Evolutionary conservation across 2,888 invertebrate genomes (phyloP).

Genomic region (Frankliniella intonsa): DNA sequence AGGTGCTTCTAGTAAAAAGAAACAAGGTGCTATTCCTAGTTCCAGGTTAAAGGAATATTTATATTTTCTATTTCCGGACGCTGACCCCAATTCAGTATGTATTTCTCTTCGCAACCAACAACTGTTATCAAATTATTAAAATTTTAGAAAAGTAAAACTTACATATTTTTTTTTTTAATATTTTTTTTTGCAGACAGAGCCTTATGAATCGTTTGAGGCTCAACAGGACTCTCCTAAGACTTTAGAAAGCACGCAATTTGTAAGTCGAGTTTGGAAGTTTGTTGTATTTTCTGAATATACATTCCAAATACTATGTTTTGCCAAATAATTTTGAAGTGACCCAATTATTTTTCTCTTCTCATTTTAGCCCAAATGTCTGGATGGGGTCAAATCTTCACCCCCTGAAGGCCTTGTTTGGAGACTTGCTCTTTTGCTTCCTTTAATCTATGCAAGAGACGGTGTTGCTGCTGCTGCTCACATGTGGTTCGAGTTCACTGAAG

Average conservation of each 20-base stretch:
- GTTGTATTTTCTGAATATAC: too few species aligned
- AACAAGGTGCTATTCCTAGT: slow-evolving; percentile 74
- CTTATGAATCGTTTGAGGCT: slow-evolving; percentile 43
- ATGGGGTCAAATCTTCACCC: slow-evolving; percentile 71
- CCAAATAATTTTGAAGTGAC: slow-evolving; percentile 1
- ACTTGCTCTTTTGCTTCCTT: slow-evolving; percentile 67
- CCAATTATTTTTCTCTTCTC: slow-evolving; percentile 1
- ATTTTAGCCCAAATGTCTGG: neutral
- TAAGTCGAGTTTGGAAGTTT: too few species aligned
- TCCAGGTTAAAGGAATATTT: slow-evolving; percentile 70
- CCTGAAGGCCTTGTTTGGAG: slow-evolving; percentile 76
- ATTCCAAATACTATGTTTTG: too few species aligned
- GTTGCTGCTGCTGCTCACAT: slow-evolving; percentile 73
- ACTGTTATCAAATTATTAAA: neutral
- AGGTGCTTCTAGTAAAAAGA: neutral
- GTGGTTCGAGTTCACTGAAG: slow-evolving; percentile 90
- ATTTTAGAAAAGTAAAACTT: neutral
- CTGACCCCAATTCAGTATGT: slow-evolving; percentile 57
- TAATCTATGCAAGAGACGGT: slow-evolving; percentile 69
- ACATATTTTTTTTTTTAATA: neutral
- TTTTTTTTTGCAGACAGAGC: slow-evolving; percentile 42
- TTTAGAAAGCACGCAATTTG: too few species aligned
- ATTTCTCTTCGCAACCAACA: slow-evolving; percentile 16
- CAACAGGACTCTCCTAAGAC: too few species aligned
- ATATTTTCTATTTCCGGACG: slow-evolving; percentile 84